These are phyloP conservation scores for Physocephala rufipes DNA, from an alignment of 2,888 invertebrate species.

Conservation along the genomic window DNA sequence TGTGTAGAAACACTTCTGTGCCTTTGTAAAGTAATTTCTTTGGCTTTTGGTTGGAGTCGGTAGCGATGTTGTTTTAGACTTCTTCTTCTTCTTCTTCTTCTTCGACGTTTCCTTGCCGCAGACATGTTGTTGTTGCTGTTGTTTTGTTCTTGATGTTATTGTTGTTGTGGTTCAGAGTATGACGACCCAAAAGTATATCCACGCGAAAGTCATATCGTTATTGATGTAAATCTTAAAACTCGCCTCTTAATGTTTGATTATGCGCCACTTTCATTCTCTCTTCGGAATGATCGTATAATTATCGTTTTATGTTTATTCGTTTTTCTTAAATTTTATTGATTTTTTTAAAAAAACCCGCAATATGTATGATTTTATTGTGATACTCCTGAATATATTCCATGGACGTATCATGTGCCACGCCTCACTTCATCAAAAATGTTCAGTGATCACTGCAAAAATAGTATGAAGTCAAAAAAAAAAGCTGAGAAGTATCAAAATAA, in stretches of 20 bases:
- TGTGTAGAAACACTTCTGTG: neutral
- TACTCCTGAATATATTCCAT: neutral
- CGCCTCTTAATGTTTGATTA: too few relatives aligned
- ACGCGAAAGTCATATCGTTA: constrained; percentile 12
- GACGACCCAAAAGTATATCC: constrained; percentile 38
- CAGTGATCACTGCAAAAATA: neutral
- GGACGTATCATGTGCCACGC: neutral
- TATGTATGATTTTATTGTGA: constrained; percentile 33
- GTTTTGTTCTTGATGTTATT: neutral
- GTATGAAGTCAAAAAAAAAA: neutral
- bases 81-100: too few relatives aligned
- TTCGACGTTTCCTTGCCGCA: too few relatives aligned
- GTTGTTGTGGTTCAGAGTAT: constrained; percentile 25
- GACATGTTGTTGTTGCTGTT: constrained; percentile 8
- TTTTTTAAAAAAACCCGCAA: neutral
- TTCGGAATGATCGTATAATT: neutral
- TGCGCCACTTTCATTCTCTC: too few relatives aligned
- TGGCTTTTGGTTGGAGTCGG: neutral
- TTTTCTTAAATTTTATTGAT: neutral
- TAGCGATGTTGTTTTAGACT: neutral
- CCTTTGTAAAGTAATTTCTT: constrained; percentile 20
- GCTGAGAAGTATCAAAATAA: constrained; percentile 29
- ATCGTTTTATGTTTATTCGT: constrained; percentile 16
- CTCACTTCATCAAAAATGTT: neutral
- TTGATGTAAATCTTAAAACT: too few relatives aligned